These are phyloP conservation scores for Zosterops japonicus DNA, from an alignment of 2,113 vertebrate genomes.

Conservation along the genomic window DNA sequence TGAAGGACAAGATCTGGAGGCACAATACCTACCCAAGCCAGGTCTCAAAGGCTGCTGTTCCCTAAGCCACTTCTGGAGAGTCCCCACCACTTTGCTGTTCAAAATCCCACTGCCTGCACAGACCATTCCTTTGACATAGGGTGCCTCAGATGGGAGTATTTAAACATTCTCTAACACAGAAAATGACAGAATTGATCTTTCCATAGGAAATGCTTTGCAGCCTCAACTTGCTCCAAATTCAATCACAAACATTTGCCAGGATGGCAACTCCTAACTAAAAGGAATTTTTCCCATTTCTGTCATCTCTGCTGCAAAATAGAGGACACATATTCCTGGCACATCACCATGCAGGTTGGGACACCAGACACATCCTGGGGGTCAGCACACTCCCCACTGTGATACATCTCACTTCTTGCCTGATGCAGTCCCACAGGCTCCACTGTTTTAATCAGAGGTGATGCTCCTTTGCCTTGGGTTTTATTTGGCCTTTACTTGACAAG, in stretches of 20 bases:
- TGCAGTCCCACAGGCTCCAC: neutral
- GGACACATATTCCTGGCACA: neutral
- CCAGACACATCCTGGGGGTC: neutral
- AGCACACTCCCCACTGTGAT: neutral
- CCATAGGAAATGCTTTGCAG: neutral
- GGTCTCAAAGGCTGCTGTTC: neutral
- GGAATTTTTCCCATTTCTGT: neutral
- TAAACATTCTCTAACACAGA: neutral
- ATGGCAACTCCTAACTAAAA: neutral
- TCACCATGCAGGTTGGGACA: neutral
- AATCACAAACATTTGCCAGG: neutral
- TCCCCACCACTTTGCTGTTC: neutral
- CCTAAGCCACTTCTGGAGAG: neutral
- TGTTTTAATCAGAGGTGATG: neutral
- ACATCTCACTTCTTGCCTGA: neutral
- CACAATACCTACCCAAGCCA: accelerated
- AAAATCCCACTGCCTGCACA: neutral
- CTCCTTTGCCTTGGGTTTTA: neutral
- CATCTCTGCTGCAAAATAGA: neutral
- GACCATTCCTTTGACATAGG: accelerated
- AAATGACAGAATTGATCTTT: neutral
- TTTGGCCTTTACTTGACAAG: neutral
- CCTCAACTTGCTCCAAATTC: neutral
- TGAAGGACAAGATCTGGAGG: neutral
- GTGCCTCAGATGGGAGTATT: neutral